Percentiles rank a stretch among this genome's conserved stretches.
Evolutionary conservation across 2,888 invertebrate genomes (phyloP).

Genomic region (Byasa hedistus): DNA sequence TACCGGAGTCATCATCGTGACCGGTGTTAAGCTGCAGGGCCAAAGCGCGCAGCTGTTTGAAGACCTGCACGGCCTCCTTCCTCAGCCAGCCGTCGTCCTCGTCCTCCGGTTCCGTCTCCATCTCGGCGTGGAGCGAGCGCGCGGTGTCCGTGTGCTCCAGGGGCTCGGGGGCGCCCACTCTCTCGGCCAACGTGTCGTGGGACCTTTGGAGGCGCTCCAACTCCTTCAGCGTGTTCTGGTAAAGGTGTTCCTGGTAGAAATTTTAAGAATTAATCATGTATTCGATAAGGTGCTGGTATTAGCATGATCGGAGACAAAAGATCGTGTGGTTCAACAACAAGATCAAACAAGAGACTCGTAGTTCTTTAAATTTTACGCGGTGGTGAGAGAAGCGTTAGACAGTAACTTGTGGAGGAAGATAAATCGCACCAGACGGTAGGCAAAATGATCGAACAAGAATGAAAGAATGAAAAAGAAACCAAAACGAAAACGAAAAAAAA

Average conservation of each 20-base stretch:
- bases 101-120: conserved; percentile 87
- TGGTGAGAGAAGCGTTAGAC: too few relatives aligned
- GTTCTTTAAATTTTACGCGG: too few relatives aligned
- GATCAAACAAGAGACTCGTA: too few relatives aligned
- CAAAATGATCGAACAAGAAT: too few relatives aligned
- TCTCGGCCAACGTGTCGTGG: conserved; percentile 85
- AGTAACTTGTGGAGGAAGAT: too few relatives aligned
- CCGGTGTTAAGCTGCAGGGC: conserved; percentile 87
- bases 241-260: conserved; percentile 70
- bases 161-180: conserved; percentile 82
- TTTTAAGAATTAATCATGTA: neutral
- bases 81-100: conserved; percentile 81
- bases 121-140: conserved; percentile 92
- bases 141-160: conserved; percentile 68
- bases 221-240: conserved; percentile 81
- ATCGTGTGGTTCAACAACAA: too few relatives aligned
- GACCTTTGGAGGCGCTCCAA: conserved; percentile 86
- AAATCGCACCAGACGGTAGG: too few relatives aligned
- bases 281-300: neutral
- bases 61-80: conserved; percentile 84
- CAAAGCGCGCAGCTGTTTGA: conserved; percentile 85
- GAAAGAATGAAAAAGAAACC: too few relatives aligned
- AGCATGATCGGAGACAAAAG: too few relatives aligned
- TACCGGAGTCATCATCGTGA: conserved; percentile 87
- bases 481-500: too few relatives aligned